A percentile compares a stretch with the other conserved stretches of the same genome.
Conservation (phyloP, 2,797 vertebrate species). For the Astyanax mexicanus region DNA sequence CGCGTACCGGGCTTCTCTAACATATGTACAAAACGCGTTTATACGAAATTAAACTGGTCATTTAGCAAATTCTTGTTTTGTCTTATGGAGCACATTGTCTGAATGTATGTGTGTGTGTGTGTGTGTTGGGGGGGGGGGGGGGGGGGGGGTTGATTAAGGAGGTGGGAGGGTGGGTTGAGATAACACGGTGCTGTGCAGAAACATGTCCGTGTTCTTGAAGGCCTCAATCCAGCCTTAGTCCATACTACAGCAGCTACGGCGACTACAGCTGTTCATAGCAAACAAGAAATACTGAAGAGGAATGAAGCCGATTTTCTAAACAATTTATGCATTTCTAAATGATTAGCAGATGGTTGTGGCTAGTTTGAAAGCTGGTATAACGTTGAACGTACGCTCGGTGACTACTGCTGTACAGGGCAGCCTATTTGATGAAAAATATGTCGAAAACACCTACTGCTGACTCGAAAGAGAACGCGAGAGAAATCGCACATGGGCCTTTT, state of each 20-base stretch:
- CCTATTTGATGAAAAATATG: conserved; percentile 9
- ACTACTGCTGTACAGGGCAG: not conserved
- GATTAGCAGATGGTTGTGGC: conserved; percentile 77
- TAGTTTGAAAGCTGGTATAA: conserved; percentile 59
- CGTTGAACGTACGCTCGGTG: conserved; percentile 44
- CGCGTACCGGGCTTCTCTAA: not conserved
- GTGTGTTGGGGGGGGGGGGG: not conserved
- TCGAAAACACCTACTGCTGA: not conserved
- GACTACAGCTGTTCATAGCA: conserved; percentile 47
- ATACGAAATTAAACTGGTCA: not conserved
- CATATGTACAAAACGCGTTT: not conserved
- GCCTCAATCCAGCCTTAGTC: conserved; percentile 45
- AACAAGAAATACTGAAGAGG: conserved; percentile 57
- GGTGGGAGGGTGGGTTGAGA: too few relatives aligned
- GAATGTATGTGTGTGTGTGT: not conserved
- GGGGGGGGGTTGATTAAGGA: too few relatives aligned
- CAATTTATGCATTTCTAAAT: conserved; percentile 74
- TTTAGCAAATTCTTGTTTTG: not conserved
- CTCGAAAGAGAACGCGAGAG: not conserved
- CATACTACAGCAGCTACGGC: conserved; percentile 25
- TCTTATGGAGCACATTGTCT: too few relatives aligned
- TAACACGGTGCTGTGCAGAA: conserved; percentile 32
- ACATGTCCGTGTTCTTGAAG: conserved; percentile 46
- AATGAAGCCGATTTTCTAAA: conserved; percentile 68
- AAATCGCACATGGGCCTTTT: not conserved